phyloP scores from a whole-genome alignment of 2,113 vertebrate genomes.

The Scophthalmus maximus region DNA sequence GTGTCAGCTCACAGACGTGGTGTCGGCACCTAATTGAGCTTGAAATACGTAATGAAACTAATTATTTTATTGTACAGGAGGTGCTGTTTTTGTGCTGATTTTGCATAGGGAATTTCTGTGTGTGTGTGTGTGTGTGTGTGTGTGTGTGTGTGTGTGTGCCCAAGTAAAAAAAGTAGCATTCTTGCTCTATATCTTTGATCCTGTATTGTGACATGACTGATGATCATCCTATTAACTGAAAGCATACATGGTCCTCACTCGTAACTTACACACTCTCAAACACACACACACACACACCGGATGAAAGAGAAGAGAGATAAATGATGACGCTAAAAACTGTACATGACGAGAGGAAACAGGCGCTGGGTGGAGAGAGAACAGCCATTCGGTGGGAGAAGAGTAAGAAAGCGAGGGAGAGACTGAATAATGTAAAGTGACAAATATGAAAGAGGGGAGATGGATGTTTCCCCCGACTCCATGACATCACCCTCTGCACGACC shows the following conservation, averaged over 20 bases:
- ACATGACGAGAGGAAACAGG: neutral
- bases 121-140: neutral
- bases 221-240: constrained; percentile 21
- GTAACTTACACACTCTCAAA: neutral
- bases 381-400: neutral
- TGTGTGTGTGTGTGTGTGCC: neutral
- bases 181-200: neutral
- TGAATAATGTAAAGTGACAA: constrained; percentile 13
- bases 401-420: neutral
- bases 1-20: constrained; percentile 13
- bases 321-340: no score
- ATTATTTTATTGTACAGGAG: constrained; percentile 15
- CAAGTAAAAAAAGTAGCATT: no score
- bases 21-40: constrained; percentile 37
- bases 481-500: constrained; percentile 65
- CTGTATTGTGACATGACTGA: constrained; percentile 28
- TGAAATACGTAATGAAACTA: neutral
- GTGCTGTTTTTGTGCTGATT: constrained; percentile 57
- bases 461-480: constrained; percentile 55
- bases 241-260: neutral
- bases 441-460: constrained; percentile 35
- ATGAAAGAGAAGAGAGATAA: neutral
- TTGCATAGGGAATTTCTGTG: neutral
- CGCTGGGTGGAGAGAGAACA: neutral
- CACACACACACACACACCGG: constrained; percentile 24